A percentile compares a stretch with the other conserved stretches of the same genome.
Evolutionary conservation across 2,113 vertebrate species (phyloP).

Genomic region (human): GRCh38 chr6:139675001-139675500

Average conservation of each 20-base stretch:
- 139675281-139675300: background rate
- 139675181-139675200: background rate
- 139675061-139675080: background rate
- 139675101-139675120: background rate
- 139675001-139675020: background rate
- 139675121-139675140: background rate
- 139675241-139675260: background rate
- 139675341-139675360: background rate
- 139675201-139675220: background rate
- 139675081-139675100: background rate
- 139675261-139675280: background rate
- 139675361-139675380: background rate
- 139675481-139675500: background rate
- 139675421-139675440: background rate
- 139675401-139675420: background rate
- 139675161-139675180: background rate
- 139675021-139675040: background rate
- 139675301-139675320: background rate
- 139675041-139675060: background rate
- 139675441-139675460: background rate
- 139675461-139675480: background rate
- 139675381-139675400: background rate
- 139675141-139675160: background rate
- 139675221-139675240: background rate
- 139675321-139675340: background rate